phyloP scores from a whole-genome alignment of 2,113 vertebrate genomes.

The Potamarius usumacintae region DNA sequence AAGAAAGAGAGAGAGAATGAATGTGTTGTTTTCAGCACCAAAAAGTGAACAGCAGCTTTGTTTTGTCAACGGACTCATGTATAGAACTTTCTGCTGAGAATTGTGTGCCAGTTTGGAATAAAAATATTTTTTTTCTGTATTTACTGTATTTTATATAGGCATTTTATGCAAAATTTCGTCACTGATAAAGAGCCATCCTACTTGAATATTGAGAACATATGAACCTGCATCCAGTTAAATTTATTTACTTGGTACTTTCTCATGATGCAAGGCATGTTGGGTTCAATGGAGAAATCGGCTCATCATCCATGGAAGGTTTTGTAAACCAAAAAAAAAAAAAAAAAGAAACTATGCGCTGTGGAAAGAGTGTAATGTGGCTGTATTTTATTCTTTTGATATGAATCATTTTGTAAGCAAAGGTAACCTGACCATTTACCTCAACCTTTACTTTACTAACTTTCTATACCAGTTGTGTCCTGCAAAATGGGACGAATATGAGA shows the following conservation, averaged over 20 bases:
- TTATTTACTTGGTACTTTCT: not conserved
- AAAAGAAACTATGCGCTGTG: too few species aligned
- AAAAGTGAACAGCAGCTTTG: constrained; percentile 9
- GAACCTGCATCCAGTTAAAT: not conserved
- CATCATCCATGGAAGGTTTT: not conserved
- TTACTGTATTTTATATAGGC: not conserved
- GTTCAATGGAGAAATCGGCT: not conserved
- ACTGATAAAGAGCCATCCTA: not conserved
- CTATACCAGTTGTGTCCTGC: not conserved
- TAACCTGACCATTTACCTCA: not conserved
- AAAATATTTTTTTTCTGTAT: not conserved
- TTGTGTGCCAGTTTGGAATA: too few species aligned
- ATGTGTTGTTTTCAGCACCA: constrained; percentile 28
- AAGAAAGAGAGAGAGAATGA: not conserved
- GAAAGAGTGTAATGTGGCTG: not conserved
- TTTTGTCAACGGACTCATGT: not conserved
- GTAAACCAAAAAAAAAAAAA: too few species aligned
- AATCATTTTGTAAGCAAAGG: not conserved
- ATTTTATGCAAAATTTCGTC: not conserved
- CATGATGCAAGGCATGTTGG: not conserved
- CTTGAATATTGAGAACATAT: not conserved
- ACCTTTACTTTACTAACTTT: not conserved
- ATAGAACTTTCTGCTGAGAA: not conserved
- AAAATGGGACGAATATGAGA: not conserved
- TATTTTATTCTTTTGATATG: not conserved